A percentile compares a stretch with the other conserved stretches of the same genome.
Evolutionary conservation across 2,888 invertebrate genomes (phyloP).

Genomic region (Enchytraeus crypticus): DNA sequence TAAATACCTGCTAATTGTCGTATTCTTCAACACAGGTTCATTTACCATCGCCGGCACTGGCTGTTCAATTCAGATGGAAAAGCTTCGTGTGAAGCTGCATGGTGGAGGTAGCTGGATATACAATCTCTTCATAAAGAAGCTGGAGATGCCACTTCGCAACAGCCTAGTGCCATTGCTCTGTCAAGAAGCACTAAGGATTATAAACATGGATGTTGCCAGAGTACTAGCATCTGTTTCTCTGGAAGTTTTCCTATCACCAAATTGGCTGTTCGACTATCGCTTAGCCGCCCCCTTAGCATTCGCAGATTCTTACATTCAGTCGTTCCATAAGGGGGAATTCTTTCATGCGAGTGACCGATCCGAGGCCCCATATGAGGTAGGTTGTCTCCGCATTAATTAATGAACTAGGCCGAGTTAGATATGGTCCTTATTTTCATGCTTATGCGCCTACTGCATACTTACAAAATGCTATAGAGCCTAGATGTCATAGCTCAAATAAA

Average conservation of each 20-base stretch:
- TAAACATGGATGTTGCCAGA: slow-evolving; percentile 1
- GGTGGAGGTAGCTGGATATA: slow-evolving; percentile 12
- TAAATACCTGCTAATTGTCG: too few species aligned
- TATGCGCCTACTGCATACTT: too few species aligned
- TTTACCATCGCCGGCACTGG: background rate
- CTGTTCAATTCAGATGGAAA: slow-evolving; percentile 1
- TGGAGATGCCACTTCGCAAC: background rate
- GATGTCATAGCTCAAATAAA: too few species aligned
- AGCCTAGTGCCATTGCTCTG: background rate
- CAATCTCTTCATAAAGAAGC: slow-evolving; percentile 4
- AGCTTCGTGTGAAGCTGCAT: slow-evolving; percentile 9
- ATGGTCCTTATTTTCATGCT: too few species aligned
- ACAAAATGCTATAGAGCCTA: background rate
- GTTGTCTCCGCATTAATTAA: background rate
- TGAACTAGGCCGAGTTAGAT: too few species aligned
- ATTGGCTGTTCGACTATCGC: slow-evolving; percentile 6
- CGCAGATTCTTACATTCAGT: background rate
- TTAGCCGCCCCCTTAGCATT: background rate
- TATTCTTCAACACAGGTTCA: too few species aligned
- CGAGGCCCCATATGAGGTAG: background rate
- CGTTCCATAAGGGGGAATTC: slow-evolving; percentile 6
- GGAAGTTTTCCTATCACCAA: background rate
- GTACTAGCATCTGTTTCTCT: slow-evolving; percentile 2
- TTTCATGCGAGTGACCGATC: background rate
- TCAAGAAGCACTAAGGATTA: slow-evolving; percentile 3